Conservation (phyloP, 2,113 vertebrate genomes). For the Zosterops pallidus region DNA sequence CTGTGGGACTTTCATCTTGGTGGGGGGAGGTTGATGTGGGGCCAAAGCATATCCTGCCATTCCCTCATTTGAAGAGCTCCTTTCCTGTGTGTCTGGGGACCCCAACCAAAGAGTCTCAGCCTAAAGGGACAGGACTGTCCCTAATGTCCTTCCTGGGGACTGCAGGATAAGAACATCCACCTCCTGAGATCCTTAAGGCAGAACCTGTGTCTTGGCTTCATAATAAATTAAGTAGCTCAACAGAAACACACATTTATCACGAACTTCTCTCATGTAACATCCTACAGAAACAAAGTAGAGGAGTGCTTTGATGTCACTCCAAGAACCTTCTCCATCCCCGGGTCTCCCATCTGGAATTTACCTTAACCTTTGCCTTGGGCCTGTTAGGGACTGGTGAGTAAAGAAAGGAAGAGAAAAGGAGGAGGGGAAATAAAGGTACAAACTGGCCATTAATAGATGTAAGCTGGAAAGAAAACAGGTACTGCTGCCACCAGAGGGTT, state of each 20-base stretch:
- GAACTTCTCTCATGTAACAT: neutral
- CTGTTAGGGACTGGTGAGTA: neutral
- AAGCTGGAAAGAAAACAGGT: neutral
- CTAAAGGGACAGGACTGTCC: neutral
- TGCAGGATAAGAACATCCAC: neutral
- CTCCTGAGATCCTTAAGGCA: neutral
- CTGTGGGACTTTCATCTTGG: neutral
- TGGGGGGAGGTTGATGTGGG: fast-evolving
- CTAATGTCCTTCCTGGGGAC: neutral
- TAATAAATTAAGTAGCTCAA: neutral
- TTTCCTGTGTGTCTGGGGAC: neutral
- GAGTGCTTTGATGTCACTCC: slow-evolving; percentile 21
- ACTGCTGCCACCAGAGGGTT: neutral
- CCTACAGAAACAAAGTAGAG: neutral
- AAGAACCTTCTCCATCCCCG: neutral
- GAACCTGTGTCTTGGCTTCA: neutral
- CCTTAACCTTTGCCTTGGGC: neutral
- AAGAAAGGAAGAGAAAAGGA: neutral
- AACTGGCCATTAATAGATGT: neutral
- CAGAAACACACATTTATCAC: slow-evolving; percentile 8
- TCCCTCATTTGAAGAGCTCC: neutral
- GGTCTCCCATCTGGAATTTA: neutral
- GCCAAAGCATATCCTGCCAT: neutral
- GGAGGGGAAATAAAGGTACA: neutral
- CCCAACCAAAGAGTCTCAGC: fast-evolving